Evolutionary conservation across 2,797 vertebrate genomes (phyloP), one percentile per base, ranked within the genome.

Genomic region (Aldrovandia affinis): DNA sequence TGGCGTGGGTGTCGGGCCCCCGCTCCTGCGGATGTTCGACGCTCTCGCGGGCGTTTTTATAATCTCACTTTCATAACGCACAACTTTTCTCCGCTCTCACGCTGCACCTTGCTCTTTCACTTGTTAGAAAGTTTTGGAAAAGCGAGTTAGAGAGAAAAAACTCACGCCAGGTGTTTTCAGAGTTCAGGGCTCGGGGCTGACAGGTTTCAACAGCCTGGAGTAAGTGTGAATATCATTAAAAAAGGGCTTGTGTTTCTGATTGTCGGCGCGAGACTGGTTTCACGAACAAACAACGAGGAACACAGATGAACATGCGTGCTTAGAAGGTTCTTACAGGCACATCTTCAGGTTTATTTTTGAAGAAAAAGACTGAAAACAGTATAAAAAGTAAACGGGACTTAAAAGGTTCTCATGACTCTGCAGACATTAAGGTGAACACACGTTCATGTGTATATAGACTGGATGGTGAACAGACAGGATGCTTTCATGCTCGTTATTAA

Each of bases 191-290:
- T 33, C 9, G 6, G 10, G 63, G 68, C 14, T 73, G 68, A 42
- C 22, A 10, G 15, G 39, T 75, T 25, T 75, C 20, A 9, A 44
- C 39, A 25, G 20, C 36, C 20, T 44, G 39, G 70, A 39, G 39
- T 36, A 44, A 22, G 2, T 42, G 7, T 44, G 14, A 42, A 25
- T 9, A 75, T 44, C 18, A 44, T 75, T 42, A 9, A 18, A 15
- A 36, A 25, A 81, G 83, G 79, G 63, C 73, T 82, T 81, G 81
- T 47, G 84, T 79, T 55, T 18, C 39, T 80, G 78, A 68, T 85
- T 77, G 36, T 22, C 36, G 5, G n/a, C 15, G 70, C 20, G 59
- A 25, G 61, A 36, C 1, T 68, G 20, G 3, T 63, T 86, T 78
- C 80, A 36, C 57, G 61, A 83, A 86, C 47, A n/a, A 44, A 85